A percentile compares a stretch with the other conserved stretches of the same genome.
Conservation (phyloP, 2,113 vertebrate genomes). For the Cnemophilus loriae region DNA sequence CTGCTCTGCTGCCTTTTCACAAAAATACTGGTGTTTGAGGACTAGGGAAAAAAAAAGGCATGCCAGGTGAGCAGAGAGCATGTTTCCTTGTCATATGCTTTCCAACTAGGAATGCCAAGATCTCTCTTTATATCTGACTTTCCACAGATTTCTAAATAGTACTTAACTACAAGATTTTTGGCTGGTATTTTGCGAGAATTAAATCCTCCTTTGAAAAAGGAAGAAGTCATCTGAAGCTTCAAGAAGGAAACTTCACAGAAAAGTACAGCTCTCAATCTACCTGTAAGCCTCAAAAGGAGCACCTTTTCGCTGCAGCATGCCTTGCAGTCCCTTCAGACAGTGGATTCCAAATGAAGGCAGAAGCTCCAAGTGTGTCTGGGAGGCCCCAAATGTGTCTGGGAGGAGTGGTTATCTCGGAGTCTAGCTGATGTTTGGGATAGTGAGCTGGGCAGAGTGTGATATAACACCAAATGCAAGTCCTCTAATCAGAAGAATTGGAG, state of each 20-base stretch:
- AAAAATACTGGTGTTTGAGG: background rate
- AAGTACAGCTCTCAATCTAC: background rate
- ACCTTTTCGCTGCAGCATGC: background rate
- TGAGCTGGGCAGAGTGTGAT: background rate
- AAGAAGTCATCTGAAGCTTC: background rate
- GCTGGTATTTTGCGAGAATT: background rate
- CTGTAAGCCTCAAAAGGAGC: background rate
- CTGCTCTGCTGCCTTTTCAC: background rate
- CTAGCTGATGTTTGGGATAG: background rate
- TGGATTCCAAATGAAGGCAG: background rate
- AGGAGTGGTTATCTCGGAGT: background rate
- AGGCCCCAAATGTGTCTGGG: background rate
- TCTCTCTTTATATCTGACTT: background rate
- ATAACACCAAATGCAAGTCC: background rate
- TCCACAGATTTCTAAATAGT: background rate
- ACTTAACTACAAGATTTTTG: background rate
- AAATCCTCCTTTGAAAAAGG: background rate
- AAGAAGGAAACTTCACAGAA: background rate
- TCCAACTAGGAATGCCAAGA: background rate
- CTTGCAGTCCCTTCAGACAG: background rate
- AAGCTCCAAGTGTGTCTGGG: background rate
- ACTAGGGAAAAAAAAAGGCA: background rate
- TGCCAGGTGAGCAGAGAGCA: background rate
- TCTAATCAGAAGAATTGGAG: background rate
- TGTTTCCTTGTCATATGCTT: background rate